Percentiles rank a stretch among this genome's conserved stretches.
Evolutionary conservation across 2,888 invertebrate species (phyloP).

Genomic region (Buathra laborator): DNA sequence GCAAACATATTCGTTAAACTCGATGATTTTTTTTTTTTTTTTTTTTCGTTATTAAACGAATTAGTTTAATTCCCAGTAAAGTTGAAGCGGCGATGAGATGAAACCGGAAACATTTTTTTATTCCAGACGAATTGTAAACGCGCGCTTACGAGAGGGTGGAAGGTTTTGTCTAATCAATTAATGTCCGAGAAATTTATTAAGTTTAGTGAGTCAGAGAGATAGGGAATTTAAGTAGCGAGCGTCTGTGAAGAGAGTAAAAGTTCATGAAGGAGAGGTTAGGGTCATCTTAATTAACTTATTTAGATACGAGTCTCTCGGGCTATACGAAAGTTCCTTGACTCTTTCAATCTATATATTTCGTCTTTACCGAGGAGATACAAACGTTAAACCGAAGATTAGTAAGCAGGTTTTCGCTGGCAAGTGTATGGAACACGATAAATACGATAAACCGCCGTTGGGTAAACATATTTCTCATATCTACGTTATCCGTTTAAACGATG

Average conservation of each 20-base stretch:
- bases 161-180: too few species aligned
- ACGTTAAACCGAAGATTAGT: too few species aligned
- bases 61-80: background rate
- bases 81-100: too few species aligned
- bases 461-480: slow-evolving; percentile 54
- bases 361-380: slow-evolving; percentile 3
- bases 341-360: background rate
- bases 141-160: too few species aligned
- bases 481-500: slow-evolving; percentile 59
- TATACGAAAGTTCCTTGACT: slow-evolving; percentile 40
- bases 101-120: too few species aligned
- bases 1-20: slow-evolving; percentile 3
- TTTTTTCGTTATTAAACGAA: background rate
- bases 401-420: too few species aligned
- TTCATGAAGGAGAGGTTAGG: slow-evolving; percentile 68
- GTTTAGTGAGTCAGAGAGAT: too few species aligned
- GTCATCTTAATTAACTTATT: slow-evolving; percentile 72
- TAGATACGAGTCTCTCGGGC: slow-evolving; percentile 65
- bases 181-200: too few species aligned
- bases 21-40: slow-evolving; percentile 27
- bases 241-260: slow-evolving; percentile 50
- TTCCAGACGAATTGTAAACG: too few species aligned
- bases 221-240: background rate
- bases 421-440: background rate
- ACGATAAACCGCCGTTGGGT: slow-evolving; percentile 30